Conservation (phyloP, 2,888 invertebrate species). For the Argyresthia goedartella region DNA sequence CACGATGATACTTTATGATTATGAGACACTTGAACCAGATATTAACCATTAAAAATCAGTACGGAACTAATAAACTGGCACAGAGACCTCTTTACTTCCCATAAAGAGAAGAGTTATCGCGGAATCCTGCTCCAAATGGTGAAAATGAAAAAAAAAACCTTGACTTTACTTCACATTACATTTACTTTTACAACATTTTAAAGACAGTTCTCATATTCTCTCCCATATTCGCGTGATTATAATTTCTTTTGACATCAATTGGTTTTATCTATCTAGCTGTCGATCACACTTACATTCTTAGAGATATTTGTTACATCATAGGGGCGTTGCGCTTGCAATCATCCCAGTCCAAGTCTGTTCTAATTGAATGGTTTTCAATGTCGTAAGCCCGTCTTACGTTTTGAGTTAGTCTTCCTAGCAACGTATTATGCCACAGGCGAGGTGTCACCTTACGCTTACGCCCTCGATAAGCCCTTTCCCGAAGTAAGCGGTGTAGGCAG, state of each 20-base stretch:
- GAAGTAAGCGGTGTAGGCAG: slow-evolving; percentile 43
- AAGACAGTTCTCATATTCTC: too few relatives aligned
- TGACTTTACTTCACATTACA: background rate
- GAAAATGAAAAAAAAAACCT: background rate
- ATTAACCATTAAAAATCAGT: background rate
- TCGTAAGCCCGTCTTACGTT: background rate
- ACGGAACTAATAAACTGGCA: background rate
- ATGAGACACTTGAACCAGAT: slow-evolving; percentile 16
- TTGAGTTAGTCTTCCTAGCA: background rate
- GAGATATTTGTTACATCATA: slow-evolving; percentile 24
- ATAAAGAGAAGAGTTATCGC: background rate
- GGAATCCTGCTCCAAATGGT: background rate
- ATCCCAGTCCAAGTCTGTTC: background rate
- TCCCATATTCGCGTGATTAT: too few relatives aligned
- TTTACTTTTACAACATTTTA: too few relatives aligned
- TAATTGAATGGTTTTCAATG: slow-evolving; percentile 7
- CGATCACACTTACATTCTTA: slow-evolving; percentile 35
- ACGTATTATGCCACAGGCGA: slow-evolving; percentile 44
- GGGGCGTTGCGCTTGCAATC: slow-evolving; percentile 17
- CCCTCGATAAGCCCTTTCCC: slow-evolving; percentile 52
- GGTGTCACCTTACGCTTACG: slow-evolving; percentile 65
- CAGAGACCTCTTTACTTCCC: background rate
- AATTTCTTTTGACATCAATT: background rate
- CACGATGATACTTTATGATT: slow-evolving; percentile 9
- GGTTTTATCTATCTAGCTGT: slow-evolving; percentile 29